These are phyloP conservation scores for Teleogryllus oceanicus DNA, from an alignment of 2,888 invertebrate species.

Conservation along the genomic window DNA sequence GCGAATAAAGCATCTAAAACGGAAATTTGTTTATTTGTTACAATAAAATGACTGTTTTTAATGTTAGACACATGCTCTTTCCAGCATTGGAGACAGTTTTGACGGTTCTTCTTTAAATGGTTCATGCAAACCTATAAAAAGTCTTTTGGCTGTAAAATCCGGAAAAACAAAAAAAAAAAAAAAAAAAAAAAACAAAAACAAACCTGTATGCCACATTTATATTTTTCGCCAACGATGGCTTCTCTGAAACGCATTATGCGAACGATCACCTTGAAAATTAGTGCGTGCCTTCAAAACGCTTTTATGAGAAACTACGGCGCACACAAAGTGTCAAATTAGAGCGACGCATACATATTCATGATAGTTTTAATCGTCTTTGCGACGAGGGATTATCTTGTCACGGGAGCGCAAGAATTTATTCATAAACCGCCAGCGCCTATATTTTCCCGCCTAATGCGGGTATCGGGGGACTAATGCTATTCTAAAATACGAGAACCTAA, in stretches of 20 bases:
- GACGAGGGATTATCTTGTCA: not conserved
- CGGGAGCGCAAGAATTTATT: not conserved
- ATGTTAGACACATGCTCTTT: too few relatives aligned
- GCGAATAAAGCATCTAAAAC: too few relatives aligned
- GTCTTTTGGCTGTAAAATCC: too few relatives aligned
- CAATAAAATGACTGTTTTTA: too few relatives aligned
- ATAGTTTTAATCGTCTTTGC: not conserved
- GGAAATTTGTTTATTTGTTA: too few relatives aligned
- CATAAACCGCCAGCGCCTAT: not conserved
- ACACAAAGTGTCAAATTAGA: constrained; percentile 18
- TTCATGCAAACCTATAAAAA: too few relatives aligned
- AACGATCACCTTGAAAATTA: constrained; percentile 4
- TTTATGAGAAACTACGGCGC: not conserved
- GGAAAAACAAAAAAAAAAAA: too few relatives aligned
- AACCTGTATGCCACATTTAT: too few relatives aligned
- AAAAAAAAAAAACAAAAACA: too few relatives aligned
- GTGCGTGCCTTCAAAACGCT: not conserved
- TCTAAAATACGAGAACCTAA: not conserved
- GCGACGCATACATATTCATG: not conserved
- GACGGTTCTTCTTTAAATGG: too few relatives aligned
- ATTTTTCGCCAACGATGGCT: not conserved
- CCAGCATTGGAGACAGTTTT: too few relatives aligned
- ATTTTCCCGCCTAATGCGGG: not conserved
- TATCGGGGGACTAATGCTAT: not conserved
- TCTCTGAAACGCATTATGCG: not conserved